These are phyloP conservation scores for Scelioninae gen. 1 DNA, from an alignment of 2,888 invertebrate genomes.

Conservation along the genomic window DNA sequence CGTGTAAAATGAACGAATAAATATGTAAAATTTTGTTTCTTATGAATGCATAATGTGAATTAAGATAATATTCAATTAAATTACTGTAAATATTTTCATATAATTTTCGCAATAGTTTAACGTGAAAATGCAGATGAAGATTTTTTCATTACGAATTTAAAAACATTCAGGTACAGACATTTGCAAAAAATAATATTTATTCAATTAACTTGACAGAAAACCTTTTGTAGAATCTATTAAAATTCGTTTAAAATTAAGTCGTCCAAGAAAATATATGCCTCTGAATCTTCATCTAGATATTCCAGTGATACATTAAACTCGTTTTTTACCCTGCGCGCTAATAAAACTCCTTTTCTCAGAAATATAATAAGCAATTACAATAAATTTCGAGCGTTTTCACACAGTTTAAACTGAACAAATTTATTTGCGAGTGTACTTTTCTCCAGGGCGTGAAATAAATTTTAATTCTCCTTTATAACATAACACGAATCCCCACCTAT, in stretches of 20 bases:
- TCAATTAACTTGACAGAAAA: no score
- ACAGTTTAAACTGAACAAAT: slow-evolving; percentile 31
- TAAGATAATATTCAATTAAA: no score
- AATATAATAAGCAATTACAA: slow-evolving; percentile 55
- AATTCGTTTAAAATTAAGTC: background rate
- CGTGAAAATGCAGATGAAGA: no score
- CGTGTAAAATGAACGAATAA: no score
- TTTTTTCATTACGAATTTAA: no score
- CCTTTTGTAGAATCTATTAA: no score
- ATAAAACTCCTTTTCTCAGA: slow-evolving; percentile 6
- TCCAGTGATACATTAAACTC: slow-evolving; percentile 18
- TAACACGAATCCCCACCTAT: slow-evolving; percentile 19
- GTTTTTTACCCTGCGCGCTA: slow-evolving; percentile 10
- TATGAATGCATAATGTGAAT: no score
- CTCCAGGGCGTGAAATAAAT: slow-evolving; percentile 41
- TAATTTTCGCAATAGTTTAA: no score
- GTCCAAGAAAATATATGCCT: background rate
- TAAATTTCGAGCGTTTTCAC: slow-evolving; percentile 31
- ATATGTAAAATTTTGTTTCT: no score
- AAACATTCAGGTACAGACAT: no score
- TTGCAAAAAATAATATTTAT: no score
- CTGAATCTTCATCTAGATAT: slow-evolving; percentile 15
- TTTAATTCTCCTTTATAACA: slow-evolving; percentile 44
- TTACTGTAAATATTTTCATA: no score
- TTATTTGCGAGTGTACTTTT: slow-evolving; percentile 15